Evolutionary conservation across 2,888 invertebrate species (phyloP), one percentile per base, ranked within the genome.

Genomic region (Chalcis sispes): DNA sequence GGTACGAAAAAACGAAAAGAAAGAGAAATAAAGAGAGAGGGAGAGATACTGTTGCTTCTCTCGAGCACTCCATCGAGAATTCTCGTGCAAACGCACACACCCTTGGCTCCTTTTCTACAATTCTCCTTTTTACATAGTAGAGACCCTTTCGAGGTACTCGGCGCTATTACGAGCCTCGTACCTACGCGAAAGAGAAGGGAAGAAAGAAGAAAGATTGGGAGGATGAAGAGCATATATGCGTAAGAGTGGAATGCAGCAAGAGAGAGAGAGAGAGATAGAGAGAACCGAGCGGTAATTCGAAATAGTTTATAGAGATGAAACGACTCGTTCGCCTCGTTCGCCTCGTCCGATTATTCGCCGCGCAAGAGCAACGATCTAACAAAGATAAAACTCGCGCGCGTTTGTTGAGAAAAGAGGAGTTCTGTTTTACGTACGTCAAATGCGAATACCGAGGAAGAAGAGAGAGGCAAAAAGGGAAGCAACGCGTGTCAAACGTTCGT

Each of bases 301-400:
- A 77, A 79, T 65, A 78, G 73, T 79, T 74, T 72, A 78, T 59
- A 75, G 61, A 77, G 62, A 78, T 67, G 80, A 72, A 75, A 66
- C 48, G n/a, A n/a, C n/a, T n/a, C n/a, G n/a, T n/a, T n/a, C 50
- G 40, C 58, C 54, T 54, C 64, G 54, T 32, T 54, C 54, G 20
- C 27, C 27, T 42, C 23, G n/a, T 25, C n/a, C 32, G 54, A 62
- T 64, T 52, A 29, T 20, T 29, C 64, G 18, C 18, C 32, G 62
- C 54, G 62, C 46, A 52, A 2, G n/a, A 1, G 50, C n/a, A n/a
- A n/a, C n/a, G n/a, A n/a, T n/a, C n/a, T n/a, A 7, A 25, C 13
- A 27, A 29, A n/a, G 62, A 42, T 8, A 23, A 20, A 18, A n/a
- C n/a, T n/a, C n/a, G n/a, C n/a, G n/a, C n/a, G n/a, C n/a, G n/a